Base-by-base conservation (phyloP, 2,113 vertebrate genomes). In the Poeciliopsis retropinna region DNA sequence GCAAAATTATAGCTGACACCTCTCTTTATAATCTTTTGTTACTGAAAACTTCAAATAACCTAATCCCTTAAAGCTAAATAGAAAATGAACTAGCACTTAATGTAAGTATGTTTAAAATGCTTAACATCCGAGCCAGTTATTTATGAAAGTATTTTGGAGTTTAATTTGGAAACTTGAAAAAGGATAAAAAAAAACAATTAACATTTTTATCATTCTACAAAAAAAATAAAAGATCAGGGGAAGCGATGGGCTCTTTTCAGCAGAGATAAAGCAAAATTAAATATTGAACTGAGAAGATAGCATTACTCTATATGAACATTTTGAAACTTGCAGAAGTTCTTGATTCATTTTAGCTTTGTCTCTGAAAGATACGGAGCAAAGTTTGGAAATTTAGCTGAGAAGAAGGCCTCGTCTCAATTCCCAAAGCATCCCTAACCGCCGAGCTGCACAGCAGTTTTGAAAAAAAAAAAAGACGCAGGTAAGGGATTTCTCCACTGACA, bases 401-500 rank as follows among this genome's bases (percentile, higher is more conserved):
- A 75, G 17, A 37, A 84, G 70, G 88, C 79, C 78, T 81, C 69
- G 0, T 70, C 81, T 84, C 80, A 64, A 88, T 90, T 92, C 88
- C 88, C 85, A 86, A 87, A 87, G 85, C 87, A 73, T 81, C 79
- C 73, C 86, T 81, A 85, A 87, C 81, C 87, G 69, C 81, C 87
- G 81, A 86, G 85, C 80, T 85, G 82, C 76, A 76, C 82, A 82
- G 85, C 86, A 83, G 82, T 87, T 88, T 85, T 76, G 75, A 80
- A 81, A 25, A 31, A 19, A 25, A 64, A 86, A 68, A 88, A 82
- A 85, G 84, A 80, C 89, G 73, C 85, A 89, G 90, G 90, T 90
- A 91, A 81, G 79, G 79, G 82, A 84, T 87, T 90, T 80, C 89
- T 91, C 84, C 87, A 83, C 88, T 90, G 89, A 91, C 85, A 85